phyloP scores from a whole-genome alignment of 1,140 invertebrate genomes.

The Papilio dardanus region DNA sequence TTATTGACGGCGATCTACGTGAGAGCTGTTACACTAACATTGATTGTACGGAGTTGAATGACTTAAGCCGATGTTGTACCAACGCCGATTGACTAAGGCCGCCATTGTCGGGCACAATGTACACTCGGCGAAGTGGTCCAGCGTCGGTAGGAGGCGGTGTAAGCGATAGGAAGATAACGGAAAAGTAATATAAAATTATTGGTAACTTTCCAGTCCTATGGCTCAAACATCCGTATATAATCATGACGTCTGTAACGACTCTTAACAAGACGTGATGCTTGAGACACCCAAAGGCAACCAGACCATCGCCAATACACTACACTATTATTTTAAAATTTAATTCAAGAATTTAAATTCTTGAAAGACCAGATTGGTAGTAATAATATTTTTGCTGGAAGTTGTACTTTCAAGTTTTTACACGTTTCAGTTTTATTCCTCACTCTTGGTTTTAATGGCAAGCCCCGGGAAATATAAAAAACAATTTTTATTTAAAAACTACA shows the following conservation, averaged over 20 bases:
- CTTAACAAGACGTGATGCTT: no score
- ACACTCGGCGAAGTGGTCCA: constrained; percentile 45
- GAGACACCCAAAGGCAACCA: no score
- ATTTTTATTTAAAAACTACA: neutral
- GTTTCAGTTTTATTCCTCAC: no score
- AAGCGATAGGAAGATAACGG: neutral
- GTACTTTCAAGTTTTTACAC: neutral
- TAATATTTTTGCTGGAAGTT: no score
- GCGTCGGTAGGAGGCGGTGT: neutral
- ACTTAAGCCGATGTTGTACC: constrained; percentile 53
- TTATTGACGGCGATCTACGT: constrained; percentile 47
- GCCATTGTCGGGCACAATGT: constrained; percentile 52
- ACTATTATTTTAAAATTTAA: neutral
- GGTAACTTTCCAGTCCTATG: no score
- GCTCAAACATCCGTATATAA: no score
- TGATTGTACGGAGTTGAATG: constrained; percentile 43
- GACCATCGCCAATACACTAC: no score
- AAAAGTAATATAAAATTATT: neutral
- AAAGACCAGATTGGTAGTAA: no score
- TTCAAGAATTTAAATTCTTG: neutral
- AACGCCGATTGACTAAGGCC: constrained; percentile 45
- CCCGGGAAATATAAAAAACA: neutral
- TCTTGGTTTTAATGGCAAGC: neutral
- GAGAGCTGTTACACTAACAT: constrained; percentile 47
- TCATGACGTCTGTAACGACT: no score